Evolutionary conservation across 2,888 invertebrate genomes (phyloP).

Genomic region (Lasioglossum oenotherae): DNA sequence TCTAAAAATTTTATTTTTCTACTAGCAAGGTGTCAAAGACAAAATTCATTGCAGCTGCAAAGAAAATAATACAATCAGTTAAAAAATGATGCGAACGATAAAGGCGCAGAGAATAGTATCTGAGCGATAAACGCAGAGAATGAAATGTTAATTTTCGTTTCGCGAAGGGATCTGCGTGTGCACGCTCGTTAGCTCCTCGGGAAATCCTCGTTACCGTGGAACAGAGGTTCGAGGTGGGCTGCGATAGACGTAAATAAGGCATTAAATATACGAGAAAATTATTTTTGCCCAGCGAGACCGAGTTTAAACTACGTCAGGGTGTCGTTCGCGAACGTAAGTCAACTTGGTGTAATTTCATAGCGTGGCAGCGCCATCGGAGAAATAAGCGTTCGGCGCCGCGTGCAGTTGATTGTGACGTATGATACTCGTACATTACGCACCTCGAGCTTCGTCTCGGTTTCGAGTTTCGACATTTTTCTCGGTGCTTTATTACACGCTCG

Average conservation of each 20-base stretch:
- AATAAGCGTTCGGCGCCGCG: constrained; percentile 80
- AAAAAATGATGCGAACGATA: background rate
- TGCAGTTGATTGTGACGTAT: constrained; percentile 81
- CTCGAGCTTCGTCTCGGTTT: constrained; percentile 76
- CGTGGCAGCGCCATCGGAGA: constrained; percentile 76
- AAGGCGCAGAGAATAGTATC: background rate
- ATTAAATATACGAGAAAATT: constrained; percentile 69
- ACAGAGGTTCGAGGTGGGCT: constrained; percentile 43
- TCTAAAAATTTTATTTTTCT: background rate
- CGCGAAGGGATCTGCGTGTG: background rate
- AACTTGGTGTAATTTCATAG: constrained; percentile 74
- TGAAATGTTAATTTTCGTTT: constrained; percentile 6
- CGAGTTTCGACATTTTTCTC: constrained; percentile 80
- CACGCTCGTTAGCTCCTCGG: constrained; percentile 48
- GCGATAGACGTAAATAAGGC: constrained; percentile 63
- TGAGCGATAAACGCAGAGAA: background rate
- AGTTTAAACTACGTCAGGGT: constrained; percentile 65
- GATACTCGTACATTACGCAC: constrained; percentile 79
- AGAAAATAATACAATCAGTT: background rate
- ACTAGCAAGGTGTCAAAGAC: background rate
- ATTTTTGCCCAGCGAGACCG: constrained; percentile 61
- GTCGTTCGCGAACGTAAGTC: constrained; percentile 72
- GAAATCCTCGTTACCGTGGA: constrained; percentile 56
- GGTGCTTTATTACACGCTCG: constrained; percentile 78
- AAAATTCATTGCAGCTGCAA: background rate